Percentiles rank a stretch among this genome's conserved stretches.
These are phyloP conservation scores for Dermolepida albohirtum DNA, from an alignment of 2,888 invertebrate species.

Conservation along the genomic window DNA sequence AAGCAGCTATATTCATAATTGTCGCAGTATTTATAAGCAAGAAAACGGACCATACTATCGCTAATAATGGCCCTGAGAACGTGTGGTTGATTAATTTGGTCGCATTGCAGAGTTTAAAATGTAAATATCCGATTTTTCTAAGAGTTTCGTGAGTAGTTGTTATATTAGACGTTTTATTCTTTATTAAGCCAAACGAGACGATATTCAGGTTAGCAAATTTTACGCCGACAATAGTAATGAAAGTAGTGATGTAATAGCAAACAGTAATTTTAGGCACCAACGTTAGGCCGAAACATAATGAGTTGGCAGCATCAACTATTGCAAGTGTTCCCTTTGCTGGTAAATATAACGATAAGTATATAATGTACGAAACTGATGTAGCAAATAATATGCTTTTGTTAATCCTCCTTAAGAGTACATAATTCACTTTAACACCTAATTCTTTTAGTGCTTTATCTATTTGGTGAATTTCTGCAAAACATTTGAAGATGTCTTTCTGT, in stretches of 20 bases:
- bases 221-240: neutral
- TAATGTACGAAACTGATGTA: neutral
- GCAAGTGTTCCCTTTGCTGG: slow-evolving; percentile 2
- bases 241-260: neutral
- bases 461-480: slow-evolving; percentile 18
- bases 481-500: slow-evolving; percentile 13
- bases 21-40: slow-evolving; percentile 11
- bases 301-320: neutral
- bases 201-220: slow-evolving; percentile 13
- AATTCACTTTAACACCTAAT: neutral
- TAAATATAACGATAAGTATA: slow-evolving; percentile 1
- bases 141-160: neutral
- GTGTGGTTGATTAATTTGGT: slow-evolving; percentile 5
- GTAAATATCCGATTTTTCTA: slow-evolving; percentile 2
- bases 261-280: neutral
- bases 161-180: neutral
- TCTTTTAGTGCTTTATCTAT: slow-evolving; percentile 4
- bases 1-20: slow-evolving; percentile 1
- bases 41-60: neutral
- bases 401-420: slow-evolving; percentile 4
- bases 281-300: slow-evolving; percentile 13
- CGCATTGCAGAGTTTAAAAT: slow-evolving; percentile 4
- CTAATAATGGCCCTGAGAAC: slow-evolving; percentile 3
- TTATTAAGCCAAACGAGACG: neutral
- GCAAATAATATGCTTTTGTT: slow-evolving; percentile 4